phyloP scores from a whole-genome alignment of 2,113 vertebrate genomes.

The Hiodon tergisus region DNA sequence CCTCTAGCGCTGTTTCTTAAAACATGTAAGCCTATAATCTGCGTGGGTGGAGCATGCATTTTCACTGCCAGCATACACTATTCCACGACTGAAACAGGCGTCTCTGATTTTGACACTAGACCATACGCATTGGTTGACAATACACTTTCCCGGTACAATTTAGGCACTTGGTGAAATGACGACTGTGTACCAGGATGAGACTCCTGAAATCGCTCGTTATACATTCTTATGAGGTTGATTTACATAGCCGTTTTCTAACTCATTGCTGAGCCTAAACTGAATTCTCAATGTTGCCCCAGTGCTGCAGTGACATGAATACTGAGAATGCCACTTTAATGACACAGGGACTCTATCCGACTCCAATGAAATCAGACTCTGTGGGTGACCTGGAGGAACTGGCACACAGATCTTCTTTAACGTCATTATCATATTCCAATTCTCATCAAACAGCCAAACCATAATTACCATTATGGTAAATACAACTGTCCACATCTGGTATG shows the following conservation, averaged over 20 bases:
- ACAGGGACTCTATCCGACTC: background rate
- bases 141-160: background rate
- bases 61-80: too few relatives aligned
- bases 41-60: too few relatives aligned
- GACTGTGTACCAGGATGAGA: background rate
- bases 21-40: too few relatives aligned
- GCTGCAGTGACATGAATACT: background rate
- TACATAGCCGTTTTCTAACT: background rate
- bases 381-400: background rate
- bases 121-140: too few relatives aligned
- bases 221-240: background rate
- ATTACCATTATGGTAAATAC: background rate
- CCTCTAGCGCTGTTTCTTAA: too few relatives aligned
- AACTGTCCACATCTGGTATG: slow-evolving; percentile 28
- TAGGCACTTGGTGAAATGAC: slow-evolving; percentile 19
- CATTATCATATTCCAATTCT: too few relatives aligned
- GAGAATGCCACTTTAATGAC: background rate
- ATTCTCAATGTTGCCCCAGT: background rate
- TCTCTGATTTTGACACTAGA: too few relatives aligned
- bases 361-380: background rate
- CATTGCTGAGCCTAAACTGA: background rate
- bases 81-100: too few relatives aligned
- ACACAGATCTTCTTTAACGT: background rate
- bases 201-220: background rate
- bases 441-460: background rate